Evolutionary conservation across 2,113 vertebrate genomes (phyloP).

Genomic region (Calonectris borealis): DNA sequence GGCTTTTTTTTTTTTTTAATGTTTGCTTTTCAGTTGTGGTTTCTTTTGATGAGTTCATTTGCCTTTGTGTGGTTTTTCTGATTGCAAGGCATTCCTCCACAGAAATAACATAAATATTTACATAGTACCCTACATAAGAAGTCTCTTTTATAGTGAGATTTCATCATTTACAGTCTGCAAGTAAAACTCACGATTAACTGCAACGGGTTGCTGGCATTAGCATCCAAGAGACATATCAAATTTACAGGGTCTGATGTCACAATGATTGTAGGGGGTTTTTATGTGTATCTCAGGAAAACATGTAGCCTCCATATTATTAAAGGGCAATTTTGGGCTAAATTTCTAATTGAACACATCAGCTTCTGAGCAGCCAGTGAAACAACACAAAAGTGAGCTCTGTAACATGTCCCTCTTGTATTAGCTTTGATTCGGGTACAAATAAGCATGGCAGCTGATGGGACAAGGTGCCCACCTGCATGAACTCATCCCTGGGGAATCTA

Average conservation of each 20-base stretch:
- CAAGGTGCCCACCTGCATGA: neutral
- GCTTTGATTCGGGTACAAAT: neutral
- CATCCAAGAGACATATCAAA: neutral
- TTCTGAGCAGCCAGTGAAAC: neutral
- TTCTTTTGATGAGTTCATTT: constrained; percentile 51
- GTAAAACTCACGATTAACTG: constrained; percentile 34
- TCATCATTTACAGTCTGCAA: constrained; percentile 26
- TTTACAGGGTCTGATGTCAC: neutral
- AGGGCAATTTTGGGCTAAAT: neutral
- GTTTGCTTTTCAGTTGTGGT: constrained; percentile 1
- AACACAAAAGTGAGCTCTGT: neutral
- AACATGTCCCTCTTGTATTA: fast-evolving
- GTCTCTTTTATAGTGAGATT: constrained; percentile 18
- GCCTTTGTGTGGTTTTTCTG: constrained; percentile 49
- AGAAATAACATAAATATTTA: constrained; percentile 61
- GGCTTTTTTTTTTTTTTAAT: neutral
- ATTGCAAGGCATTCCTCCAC: constrained; percentile 23
- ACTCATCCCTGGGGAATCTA: neutral
- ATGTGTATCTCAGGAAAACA: neutral
- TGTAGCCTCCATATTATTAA: neutral
- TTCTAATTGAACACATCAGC: neutral
- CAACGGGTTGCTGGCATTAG: neutral
- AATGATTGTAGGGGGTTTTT: neutral
- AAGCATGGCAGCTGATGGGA: neutral
- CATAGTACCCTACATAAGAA: constrained; percentile 9